Percentiles rank a stretch among this genome's conserved stretches.
Evolutionary conservation across 2,888 invertebrate genomes (phyloP).

Genomic region (Stictocephala bisonia): DNA sequence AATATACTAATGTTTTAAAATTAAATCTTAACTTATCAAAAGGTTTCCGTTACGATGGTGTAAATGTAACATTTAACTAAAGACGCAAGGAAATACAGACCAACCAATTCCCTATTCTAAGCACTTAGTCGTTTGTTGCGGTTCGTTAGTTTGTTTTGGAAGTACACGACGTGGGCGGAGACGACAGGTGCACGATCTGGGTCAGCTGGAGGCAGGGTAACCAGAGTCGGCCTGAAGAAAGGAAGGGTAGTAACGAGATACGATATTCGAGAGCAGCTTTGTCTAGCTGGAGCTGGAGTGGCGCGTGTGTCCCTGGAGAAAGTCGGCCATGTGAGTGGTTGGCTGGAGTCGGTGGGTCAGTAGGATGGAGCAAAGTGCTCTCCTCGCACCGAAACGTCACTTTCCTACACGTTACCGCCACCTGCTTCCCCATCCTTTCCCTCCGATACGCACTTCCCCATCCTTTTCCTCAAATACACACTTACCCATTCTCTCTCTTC

Average conservation of each 20-base stretch:
- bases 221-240: neutral
- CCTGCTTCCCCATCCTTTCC: conserved; percentile 16
- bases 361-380: conserved; percentile 33
- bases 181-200: neutral
- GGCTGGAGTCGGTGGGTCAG: conserved; percentile 34
- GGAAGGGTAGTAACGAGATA: conserved; percentile 8
- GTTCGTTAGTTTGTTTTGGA: too few relatives aligned
- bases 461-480: too few relatives aligned
- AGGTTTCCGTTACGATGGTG: too few relatives aligned
- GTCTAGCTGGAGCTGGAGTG: neutral
- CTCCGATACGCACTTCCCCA: too few relatives aligned
- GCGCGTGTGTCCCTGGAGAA: neutral
- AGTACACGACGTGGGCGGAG: too few relatives aligned
- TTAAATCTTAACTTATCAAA: too few relatives aligned
- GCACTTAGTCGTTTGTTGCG: too few relatives aligned
- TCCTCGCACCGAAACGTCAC: conserved; percentile 4
- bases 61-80: too few relatives aligned
- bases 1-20: too few relatives aligned
- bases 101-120: too few relatives aligned
- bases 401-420: conserved; percentile 22
- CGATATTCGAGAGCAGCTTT: conserved; percentile 1
- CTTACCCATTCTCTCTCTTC: too few relatives aligned
- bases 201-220: neutral
- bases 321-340: conserved; percentile 36
- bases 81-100: too few relatives aligned